These are phyloP conservation scores for Micoletzkya japonica DNA, from an alignment of 2,888 invertebrate species.

Conservation along the genomic window DNA sequence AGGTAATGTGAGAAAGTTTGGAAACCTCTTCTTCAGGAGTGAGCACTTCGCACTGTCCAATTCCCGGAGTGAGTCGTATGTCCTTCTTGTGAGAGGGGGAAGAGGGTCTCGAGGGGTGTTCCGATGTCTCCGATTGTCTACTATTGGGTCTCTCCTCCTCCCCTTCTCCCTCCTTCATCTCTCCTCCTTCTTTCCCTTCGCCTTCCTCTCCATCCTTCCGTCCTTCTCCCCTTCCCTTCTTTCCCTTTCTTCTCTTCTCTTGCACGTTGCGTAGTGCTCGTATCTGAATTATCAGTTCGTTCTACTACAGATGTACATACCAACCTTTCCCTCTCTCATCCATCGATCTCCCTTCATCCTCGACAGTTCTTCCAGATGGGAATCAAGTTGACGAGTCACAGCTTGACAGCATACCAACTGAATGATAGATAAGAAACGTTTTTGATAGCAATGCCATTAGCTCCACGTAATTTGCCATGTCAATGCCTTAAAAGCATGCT, in stretches of 20 bases:
- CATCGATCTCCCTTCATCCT: constrained; percentile 87
- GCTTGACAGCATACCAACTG: constrained; percentile 24
- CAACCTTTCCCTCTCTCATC: constrained; percentile 86
- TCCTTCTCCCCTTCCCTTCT: constrained; percentile 5
- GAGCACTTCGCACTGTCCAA: constrained; percentile 50
- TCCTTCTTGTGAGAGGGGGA: constrained; percentile 23
- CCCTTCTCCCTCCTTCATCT: constrained; percentile 64
- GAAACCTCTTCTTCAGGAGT: constrained; percentile 33
- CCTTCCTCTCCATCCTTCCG: constrained; percentile 27
- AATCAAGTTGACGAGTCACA: constrained; percentile 78
- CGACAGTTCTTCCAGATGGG: constrained; percentile 81
- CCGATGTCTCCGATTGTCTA: not conserved
- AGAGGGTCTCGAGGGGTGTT: constrained; percentile 10
- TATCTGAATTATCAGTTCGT: constrained; percentile 1
- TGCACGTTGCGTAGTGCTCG: constrained; percentile 31
- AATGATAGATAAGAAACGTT: not conserved
- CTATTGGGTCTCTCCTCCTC: constrained; percentile 21
- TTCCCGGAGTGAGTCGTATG: constrained; percentile 43
- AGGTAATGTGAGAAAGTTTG: not conserved
- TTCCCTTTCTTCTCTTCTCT: constrained; percentile 29
- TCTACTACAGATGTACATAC: constrained; percentile 74
- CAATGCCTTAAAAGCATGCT: too few relatives aligned
- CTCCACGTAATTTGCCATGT: too few relatives aligned
- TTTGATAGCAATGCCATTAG: too few relatives aligned
- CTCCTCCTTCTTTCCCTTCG: too few relatives aligned